Base-by-base conservation (phyloP, 2,888 invertebrate species). In the Dioctria linearis region DNA sequence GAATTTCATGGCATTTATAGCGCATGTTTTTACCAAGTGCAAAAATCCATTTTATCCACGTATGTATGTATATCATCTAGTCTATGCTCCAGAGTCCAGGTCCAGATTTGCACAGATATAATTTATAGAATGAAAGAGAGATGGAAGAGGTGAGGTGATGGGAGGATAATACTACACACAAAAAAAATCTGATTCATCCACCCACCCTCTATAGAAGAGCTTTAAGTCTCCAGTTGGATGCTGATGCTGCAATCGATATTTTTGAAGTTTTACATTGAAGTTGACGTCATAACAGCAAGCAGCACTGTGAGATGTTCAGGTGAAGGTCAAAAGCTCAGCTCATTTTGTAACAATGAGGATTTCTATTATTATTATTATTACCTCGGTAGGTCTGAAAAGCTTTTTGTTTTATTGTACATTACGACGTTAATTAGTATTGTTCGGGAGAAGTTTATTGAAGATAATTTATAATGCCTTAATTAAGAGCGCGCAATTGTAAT, bases 201-300 rank as follows among this genome's bases (percentile, higher is more conserved):
- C 25, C 25, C 13, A 59, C 11, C n/a, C 61, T 39, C 39, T n/a
- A 25, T 25, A 25, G 61, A 25, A 11, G 61, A 61, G 37, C 61
- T 61, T 61, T 61, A 8, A 39, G 4, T 61, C 6, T 61, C 5
- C 5, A 4, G 25, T n/a, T 25, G 37, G 39, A 61, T 39, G 61
- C 61, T 61, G 61, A 61, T 61, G 61, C 39, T 61, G 61, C 61
- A 61, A 61, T 61, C 61, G 61, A 61, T 61, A 61, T 39, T 61
- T 61, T 61, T 61, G 11, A 39, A 25, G n/a, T 6, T 37, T 25
- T 25, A n/a, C 11, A 37, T 61, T 5, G 37, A 25, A 25, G 6
- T 4, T 61, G 61, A 61, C 61, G 61, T 61, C 61, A 61, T 37
- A 37, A 61, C 6, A 8, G n/a, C 11, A 54, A 54, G 54, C n/a